These are phyloP conservation scores for Lordiphosa fenestrarum DNA, from an alignment of 2,888 invertebrate species.

Conservation along the genomic window DNA sequence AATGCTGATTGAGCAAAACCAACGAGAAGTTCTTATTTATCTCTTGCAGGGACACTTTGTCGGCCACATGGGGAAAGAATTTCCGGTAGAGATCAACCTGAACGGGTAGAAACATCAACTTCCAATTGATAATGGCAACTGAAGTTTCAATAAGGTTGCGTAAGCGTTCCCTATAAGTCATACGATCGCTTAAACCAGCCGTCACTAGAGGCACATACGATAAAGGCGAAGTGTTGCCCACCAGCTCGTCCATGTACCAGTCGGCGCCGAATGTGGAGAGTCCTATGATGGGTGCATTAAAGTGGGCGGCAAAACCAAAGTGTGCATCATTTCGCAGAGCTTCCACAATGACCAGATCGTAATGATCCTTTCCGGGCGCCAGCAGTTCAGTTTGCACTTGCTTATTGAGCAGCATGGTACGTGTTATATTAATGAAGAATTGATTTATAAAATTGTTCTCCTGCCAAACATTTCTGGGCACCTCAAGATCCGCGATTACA, in stretches of 20 bases:
- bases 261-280: conserved; percentile 69
- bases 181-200: conserved; percentile 69
- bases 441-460: conserved; percentile 40
- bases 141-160: conserved; percentile 63
- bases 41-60: conserved; percentile 44
- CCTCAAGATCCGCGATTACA: conserved; percentile 20
- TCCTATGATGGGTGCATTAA: conserved; percentile 74
- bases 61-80: conserved; percentile 52
- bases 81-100: conserved; percentile 49
- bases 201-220: conserved; percentile 71
- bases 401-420: conserved; percentile 33
- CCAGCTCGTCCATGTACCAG: conserved; percentile 66
- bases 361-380: conserved; percentile 64
- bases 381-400: conserved; percentile 59
- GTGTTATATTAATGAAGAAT: conserved; percentile 31
- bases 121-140: conserved; percentile 57
- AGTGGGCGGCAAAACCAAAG: conserved; percentile 72
- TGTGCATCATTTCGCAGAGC: conserved; percentile 75
- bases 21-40: conserved; percentile 69
- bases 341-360: conserved; percentile 77
- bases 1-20: conserved; percentile 77
- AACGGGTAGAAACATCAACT: conserved; percentile 54
- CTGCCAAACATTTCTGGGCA: conserved; percentile 33
- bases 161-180: conserved; percentile 77
- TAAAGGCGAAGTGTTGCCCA: conserved; percentile 72